Conservation (phyloP, 2,888 invertebrate genomes). For the Polietes domitor region DNA sequence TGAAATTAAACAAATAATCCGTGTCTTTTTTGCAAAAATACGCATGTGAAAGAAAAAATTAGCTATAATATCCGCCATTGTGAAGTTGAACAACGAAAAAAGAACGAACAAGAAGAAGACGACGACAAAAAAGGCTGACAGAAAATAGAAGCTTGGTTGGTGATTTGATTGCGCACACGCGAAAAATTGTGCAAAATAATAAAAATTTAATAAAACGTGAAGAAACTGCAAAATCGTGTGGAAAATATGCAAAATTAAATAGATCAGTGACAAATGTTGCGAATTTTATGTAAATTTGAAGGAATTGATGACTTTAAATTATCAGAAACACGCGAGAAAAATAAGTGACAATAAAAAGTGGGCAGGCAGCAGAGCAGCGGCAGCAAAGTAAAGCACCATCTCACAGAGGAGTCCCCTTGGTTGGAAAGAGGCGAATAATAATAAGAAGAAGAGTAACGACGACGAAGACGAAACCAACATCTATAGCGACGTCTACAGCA, state of each 20-base stretch:
- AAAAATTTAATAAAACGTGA: slow-evolving; percentile 73
- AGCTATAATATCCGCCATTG: slow-evolving; percentile 67
- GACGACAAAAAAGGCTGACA: slow-evolving; percentile 63
- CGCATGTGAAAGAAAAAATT: slow-evolving; percentile 64
- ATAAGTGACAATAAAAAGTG: slow-evolving; percentile 59
- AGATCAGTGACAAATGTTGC: slow-evolving; percentile 11
- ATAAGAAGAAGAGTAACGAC: slow-evolving; percentile 55
- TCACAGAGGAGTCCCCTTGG: slow-evolving; percentile 50
- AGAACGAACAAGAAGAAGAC: slow-evolving; percentile 56
- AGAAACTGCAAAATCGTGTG: slow-evolving; percentile 68
- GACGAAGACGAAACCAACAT: slow-evolving; percentile 47
- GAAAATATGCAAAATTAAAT: slow-evolving; percentile 67
- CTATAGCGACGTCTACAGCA: slow-evolving; percentile 61
- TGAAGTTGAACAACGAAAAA: slow-evolving; percentile 67
- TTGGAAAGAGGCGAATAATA: slow-evolving; percentile 51
- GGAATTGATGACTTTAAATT: slow-evolving; percentile 11
- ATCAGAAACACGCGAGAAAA: slow-evolving; percentile 51
- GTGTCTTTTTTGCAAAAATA: slow-evolving; percentile 54
- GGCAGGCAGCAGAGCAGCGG: slow-evolving; percentile 57
- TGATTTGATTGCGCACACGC: slow-evolving; percentile 67
- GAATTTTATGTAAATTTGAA: slow-evolving; percentile 9
- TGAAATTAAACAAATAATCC: slow-evolving; percentile 28
- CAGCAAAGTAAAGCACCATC: slow-evolving; percentile 50
- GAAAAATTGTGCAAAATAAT: slow-evolving; percentile 78
- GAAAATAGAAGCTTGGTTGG: slow-evolving; percentile 66